Base-by-base conservation (phyloP, 2,888 invertebrate genomes). In the Mesorhabditis sp. region DNA sequence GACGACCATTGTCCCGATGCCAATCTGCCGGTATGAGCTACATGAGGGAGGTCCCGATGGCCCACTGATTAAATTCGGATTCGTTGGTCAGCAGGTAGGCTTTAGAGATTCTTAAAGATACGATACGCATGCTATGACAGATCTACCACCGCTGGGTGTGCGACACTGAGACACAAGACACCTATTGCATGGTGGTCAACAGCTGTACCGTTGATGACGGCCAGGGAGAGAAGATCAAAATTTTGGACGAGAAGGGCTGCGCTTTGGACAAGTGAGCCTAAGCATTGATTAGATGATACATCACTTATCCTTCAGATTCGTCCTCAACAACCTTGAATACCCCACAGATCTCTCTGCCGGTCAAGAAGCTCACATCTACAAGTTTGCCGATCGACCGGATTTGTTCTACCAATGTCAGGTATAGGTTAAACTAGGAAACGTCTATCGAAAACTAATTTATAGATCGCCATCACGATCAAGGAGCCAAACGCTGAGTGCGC, bases 121-220 rank as follows among this genome's bases (percentile, higher is more conserved):
- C 28, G 28, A 28, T 28, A 28, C 28, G 28, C 28, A 50, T 50
- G 7, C 58, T n/a, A n/a, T n/a, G 58, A 4, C 44, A 72, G 71
- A 82, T 84, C 67, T 84, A 84, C 74, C 84, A 84, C 76, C 82
- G 82, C 67, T 85, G 84, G 84, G 81, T 82, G 13, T 84, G 84
- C 62, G 84, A 82, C 67, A 82, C 84, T 42, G 84, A 84, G 74
- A 85, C 84, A 62, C 72, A 75, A 13, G 82, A 85, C 73, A 85
- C 85, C 42, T 85, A 85, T 80, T 85, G 85, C 75, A 81, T 81
- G 62, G 81, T 85, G 62, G 84, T 84, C 45, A 84, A 84, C 77
- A 77, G 81, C 45, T 83, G 83, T 72, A 83, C 83, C 15, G 85
- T 85, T 66, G 84, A 85, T 69, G 85, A 85, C 69, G 83, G 83